These are phyloP conservation scores for Hirudo medicinalis DNA, from an alignment of 1,140 invertebrate species.

Conservation along the genomic window DNA sequence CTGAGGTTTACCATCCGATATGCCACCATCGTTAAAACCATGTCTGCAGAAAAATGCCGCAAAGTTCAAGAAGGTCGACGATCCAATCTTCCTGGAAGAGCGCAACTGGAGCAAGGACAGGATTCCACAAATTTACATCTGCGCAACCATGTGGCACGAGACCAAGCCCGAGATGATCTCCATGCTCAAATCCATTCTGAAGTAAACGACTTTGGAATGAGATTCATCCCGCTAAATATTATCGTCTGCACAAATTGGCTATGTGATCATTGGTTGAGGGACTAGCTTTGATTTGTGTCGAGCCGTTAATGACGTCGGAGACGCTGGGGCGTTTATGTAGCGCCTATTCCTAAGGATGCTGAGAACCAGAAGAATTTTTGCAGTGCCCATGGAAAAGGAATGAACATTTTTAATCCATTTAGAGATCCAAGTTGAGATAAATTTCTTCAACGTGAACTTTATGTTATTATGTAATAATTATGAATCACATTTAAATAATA, in stretches of 20 bases:
- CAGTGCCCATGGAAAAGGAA: too few relatives aligned
- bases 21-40: too few relatives aligned
- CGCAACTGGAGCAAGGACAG: constrained; percentile 22
- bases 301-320: too few relatives aligned
- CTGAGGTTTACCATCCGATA: too few relatives aligned
- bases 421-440: too few relatives aligned
- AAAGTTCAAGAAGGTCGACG: background rate
- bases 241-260: background rate
- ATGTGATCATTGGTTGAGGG: background rate
- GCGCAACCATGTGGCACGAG: constrained; percentile 46
- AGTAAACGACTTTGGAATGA: constrained; percentile 27
- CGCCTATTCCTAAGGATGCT: too few relatives aligned
- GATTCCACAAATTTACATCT: constrained; percentile 39
- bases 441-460: too few relatives aligned
- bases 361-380: too few relatives aligned
- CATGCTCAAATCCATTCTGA: constrained; percentile 41
- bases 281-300: too few relatives aligned
- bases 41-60: background rate
- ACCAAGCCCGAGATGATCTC: constrained; percentile 42
- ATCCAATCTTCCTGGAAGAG: constrained; percentile 1
- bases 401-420: too few relatives aligned
- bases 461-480: background rate
- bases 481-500: background rate
- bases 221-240: background rate
- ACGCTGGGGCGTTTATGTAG: too few relatives aligned